Percentiles rank a stretch among this genome's conserved stretches.
These are phyloP conservation scores for Pyrgus malvae DNA, from an alignment of 2,888 invertebrate species.

Conservation along the genomic window DNA sequence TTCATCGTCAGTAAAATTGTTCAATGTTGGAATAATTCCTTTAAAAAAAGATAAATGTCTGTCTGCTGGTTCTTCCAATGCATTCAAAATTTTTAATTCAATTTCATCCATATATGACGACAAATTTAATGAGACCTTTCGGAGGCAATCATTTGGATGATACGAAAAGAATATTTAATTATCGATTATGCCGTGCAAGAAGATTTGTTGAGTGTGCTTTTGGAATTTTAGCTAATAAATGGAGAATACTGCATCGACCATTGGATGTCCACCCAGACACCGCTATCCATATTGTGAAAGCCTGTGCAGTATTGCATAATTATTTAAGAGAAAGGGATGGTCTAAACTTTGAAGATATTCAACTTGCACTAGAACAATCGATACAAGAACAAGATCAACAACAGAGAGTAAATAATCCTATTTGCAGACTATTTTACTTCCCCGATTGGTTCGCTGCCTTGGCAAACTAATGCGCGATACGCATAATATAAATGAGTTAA, in stretches of 20 bases:
- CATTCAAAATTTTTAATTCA: too few species aligned
- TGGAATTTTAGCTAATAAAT: conserved; percentile 3
- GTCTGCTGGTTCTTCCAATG: too few species aligned
- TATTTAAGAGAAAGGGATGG: neutral
- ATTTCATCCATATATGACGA: neutral
- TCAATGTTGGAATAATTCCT: too few species aligned
- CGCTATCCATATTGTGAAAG: neutral
- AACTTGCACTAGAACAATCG: neutral
- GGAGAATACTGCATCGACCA: neutral
- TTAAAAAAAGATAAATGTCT: too few species aligned
- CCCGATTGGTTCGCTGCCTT: neutral
- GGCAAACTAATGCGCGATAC: neutral
- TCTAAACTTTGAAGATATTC: neutral
- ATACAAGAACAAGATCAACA: neutral
- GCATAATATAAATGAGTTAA: neutral
- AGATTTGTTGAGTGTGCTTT: neutral
- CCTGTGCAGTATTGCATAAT: neutral
- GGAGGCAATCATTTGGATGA: conserved; percentile 8
- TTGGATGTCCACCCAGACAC: neutral
- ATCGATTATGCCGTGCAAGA: conserved; percentile 4
- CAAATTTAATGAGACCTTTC: conserved; percentile 2
- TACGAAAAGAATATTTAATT: conserved; percentile 8
- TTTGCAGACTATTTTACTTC: neutral
- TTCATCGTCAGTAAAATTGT: too few species aligned
- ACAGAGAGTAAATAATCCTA: neutral